Evolutionary conservation across 2,888 invertebrate genomes (phyloP).

Genomic region (Galeopsomyia nigrocyanea): DNA sequence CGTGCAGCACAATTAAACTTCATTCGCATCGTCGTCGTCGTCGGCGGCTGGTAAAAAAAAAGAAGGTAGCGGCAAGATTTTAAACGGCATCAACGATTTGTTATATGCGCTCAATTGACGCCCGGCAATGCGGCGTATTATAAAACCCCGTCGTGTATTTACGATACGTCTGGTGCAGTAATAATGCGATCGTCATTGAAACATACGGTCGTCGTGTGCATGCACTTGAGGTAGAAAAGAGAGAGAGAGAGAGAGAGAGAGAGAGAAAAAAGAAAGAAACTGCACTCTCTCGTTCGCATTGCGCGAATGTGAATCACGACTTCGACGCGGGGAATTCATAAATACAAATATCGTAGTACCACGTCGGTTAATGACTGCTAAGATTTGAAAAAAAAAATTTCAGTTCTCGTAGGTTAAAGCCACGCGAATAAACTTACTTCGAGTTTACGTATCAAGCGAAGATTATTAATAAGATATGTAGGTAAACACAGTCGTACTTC

Average conservation of each 20-base stretch:
- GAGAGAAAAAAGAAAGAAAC: background rate
- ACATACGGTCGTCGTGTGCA: background rate
- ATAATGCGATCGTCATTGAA: conserved; percentile 2
- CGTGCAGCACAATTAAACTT: too few species aligned
- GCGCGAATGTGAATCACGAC: conserved; percentile 17
- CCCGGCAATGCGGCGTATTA: background rate
- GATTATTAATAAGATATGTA: too few species aligned
- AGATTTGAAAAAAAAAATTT: background rate
- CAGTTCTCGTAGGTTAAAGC: background rate
- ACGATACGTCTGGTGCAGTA: conserved; percentile 18
- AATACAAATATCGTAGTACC: conserved; percentile 13
- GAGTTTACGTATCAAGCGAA: too few species aligned
- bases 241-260: too few species aligned
- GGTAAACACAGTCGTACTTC: too few species aligned
- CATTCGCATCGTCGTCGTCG: too few species aligned
- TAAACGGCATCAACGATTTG: conserved; percentile 32
- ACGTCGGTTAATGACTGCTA: background rate
- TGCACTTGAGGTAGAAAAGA: background rate
- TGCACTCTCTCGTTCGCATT: background rate
- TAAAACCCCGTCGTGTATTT: background rate
- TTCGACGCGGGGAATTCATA: conserved; percentile 24
- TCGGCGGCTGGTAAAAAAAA: too few species aligned
- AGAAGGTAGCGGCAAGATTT: background rate
- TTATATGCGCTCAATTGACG: conserved; percentile 5
- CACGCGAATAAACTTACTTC: too few species aligned